These are phyloP conservation scores for Clitarchus hookeri DNA, from an alignment of 2,888 invertebrate species.

Conservation along the genomic window DNA sequence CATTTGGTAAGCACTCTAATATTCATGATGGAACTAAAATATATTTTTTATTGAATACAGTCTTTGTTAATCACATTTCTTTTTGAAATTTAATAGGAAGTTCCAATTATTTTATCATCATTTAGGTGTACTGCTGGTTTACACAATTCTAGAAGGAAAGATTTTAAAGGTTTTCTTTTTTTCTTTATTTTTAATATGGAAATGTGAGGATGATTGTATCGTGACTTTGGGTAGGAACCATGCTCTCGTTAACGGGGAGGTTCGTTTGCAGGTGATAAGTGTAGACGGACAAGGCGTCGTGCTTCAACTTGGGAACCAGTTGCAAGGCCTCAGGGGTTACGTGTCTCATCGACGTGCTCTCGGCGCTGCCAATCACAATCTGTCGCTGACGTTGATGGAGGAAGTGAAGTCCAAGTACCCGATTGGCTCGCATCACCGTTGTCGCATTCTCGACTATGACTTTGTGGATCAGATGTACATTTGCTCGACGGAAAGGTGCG, in stretches of 20 bases:
- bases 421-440: conserved; percentile 53
- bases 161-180: too few species aligned
- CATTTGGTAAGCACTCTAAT: too few species aligned
- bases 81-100: too few species aligned
- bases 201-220: too few species aligned
- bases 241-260: not conserved
- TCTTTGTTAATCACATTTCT: too few species aligned
- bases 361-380: not conserved
- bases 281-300: conserved; percentile 18
- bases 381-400: conserved; percentile 48
- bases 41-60: too few species aligned
- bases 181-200: too few species aligned
- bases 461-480: conserved; percentile 68
- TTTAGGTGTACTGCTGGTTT: too few species aligned
- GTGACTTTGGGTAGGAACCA: too few species aligned
- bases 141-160: too few species aligned
- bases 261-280: not conserved
- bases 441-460: conserved; percentile 69
- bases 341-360: conserved; percentile 23
- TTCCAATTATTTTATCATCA: too few species aligned
- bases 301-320: conserved; percentile 2
- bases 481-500: conserved; percentile 64
- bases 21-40: too few species aligned
- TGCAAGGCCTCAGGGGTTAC: conserved; percentile 25
- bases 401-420: conserved; percentile 38